phyloP scores from a whole-genome alignment of 1,140 invertebrate species.

The Eriocheir sinensis region DNA sequence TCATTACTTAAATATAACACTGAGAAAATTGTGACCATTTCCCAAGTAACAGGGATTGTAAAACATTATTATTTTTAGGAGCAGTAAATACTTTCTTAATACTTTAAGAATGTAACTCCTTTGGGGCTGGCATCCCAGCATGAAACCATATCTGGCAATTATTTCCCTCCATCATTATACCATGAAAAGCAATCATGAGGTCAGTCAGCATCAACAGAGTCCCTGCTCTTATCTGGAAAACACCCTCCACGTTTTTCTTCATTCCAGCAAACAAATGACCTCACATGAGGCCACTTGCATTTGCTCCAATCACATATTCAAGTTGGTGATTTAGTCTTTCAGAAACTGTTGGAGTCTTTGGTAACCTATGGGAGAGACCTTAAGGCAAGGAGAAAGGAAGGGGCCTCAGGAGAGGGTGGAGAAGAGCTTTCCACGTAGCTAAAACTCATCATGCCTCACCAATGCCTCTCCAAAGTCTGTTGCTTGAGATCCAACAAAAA shows the following conservation, averaged over 20 bases:
- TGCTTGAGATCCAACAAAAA: constrained; percentile 99
- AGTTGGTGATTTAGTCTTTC: neutral
- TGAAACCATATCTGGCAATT: no score
- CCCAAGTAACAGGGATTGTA: no score
- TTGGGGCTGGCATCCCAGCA: no score
- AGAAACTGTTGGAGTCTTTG: neutral
- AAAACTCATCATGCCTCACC: constrained; percentile 96
- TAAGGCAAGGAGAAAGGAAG: neutral
- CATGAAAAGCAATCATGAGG: neutral
- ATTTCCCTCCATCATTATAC: neutral
- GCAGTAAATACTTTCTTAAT: no score
- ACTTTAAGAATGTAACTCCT: no score
- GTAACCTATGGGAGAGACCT: no score
- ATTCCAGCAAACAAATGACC: no score
- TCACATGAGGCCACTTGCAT: no score
- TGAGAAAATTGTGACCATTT: no score
- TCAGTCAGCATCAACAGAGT: neutral
- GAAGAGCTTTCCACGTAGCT: constrained; percentile 78
- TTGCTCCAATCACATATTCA: neutral
- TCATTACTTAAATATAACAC: no score
- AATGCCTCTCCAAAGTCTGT: constrained; percentile 99
- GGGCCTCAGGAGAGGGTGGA: neutral
- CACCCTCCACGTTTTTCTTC: no score
- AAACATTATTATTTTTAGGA: no score
- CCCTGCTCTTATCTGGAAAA: neutral